phyloP scores from a whole-genome alignment of 2,113 vertebrate species.

The Trochalopteron elliotii region DNA sequence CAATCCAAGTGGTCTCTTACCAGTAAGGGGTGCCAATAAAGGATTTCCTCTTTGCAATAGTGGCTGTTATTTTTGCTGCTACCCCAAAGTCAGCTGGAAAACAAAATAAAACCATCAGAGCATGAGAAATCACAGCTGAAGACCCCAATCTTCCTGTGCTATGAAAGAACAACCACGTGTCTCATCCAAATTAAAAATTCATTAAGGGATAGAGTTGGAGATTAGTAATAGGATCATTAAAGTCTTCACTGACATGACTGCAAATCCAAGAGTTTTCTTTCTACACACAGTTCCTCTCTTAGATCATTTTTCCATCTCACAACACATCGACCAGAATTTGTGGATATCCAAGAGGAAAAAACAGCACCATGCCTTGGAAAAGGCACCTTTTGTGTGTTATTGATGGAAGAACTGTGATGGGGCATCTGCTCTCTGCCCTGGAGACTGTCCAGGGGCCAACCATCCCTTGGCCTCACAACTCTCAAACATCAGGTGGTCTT shows the following conservation, averaged over 20 bases:
- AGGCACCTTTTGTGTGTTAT: not conserved
- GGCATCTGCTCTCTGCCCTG: not conserved
- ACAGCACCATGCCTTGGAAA: not conserved
- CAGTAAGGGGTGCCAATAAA: conserved; percentile 99
- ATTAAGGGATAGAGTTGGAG: not conserved
- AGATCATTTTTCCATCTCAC: not conserved
- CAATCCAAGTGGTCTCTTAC: conserved; percentile 70
- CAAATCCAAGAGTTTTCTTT: not conserved
- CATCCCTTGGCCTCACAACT: not conserved
- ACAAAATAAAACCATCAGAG: not conserved
- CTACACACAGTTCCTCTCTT: not conserved
- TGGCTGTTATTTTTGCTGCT: conserved; percentile 98
- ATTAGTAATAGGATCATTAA: not conserved
- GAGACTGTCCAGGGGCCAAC: not conserved
- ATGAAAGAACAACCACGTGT: not conserved
- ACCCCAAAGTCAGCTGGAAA: conserved; percentile 95
- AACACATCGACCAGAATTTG: not conserved
- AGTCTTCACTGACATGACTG: not conserved
- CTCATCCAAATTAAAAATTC: not conserved
- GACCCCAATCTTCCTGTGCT: not conserved
- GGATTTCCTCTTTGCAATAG: conserved; percentile 98
- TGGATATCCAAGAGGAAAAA: not conserved
- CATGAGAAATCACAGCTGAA: not conserved
- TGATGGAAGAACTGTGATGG: not conserved
- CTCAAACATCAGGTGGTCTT: not conserved